Base-by-base conservation (phyloP, 2,888 invertebrate genomes). In the Cataglyphis cursor region DNA sequence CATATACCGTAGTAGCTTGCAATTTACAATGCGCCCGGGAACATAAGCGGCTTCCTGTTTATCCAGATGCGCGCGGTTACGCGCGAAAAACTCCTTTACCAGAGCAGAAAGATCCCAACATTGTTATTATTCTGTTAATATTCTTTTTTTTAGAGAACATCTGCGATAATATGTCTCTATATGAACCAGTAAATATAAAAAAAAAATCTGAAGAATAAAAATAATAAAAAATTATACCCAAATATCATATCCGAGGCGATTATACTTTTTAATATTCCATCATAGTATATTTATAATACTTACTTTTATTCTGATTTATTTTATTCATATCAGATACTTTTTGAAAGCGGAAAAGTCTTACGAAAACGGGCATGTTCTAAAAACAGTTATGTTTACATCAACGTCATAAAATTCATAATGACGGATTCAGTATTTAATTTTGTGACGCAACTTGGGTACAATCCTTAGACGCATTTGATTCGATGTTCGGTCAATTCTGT, bases 31-130 rank as follows among this genome's bases (percentile, higher is more conserved):
- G 65, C 70, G 64, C 80, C n/a, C 54, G 57, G 44, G 65, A 81
- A 78, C 64, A 86, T 59, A 73, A 80, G 78, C 76, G 75, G 84
- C 84, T 90, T 85, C 81, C 78, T 85, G 82, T 85, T 85, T 89
- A 81, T 76, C 68, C 48, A 75, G 18, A 24, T 28, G 66, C 64
- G 31, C 73, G 41, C 70, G 70, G 68, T 68, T 57, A 68, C 70
- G 76, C 72, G 59, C 73, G 78, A 80, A 80, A 80, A 80, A 80
- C 44, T 59, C 9, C 54, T 75, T 72, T 59, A 78, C 15, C 59
- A 21, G 31, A 72, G 44, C 59, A 59, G 59, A 73, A 78, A 44
- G 44, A 72, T 48, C 8, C n/a, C 35, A 73, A 73, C 72, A 70
- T 59, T n/a, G 21, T 21, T 73, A 73, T 80, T 80, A 80, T 44